Conservation (phyloP, 1,140 invertebrate genomes). For the Pseudobourletiella spinata region DNA sequence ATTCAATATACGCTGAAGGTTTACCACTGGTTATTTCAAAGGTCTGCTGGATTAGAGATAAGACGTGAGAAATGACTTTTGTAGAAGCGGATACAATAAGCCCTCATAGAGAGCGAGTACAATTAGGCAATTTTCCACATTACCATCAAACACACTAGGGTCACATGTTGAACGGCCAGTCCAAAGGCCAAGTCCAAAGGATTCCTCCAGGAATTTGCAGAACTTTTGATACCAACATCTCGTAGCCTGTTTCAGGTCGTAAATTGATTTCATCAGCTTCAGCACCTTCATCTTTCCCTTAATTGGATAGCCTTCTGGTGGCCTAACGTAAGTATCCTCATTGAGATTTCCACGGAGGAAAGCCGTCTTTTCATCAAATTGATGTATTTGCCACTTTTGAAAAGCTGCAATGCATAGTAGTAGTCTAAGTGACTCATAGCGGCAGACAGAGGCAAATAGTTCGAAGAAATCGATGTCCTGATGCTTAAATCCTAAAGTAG, state of each 20-base stretch:
- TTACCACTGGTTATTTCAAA: constrained; percentile 33
- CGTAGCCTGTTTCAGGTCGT: too few species aligned
- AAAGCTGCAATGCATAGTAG: constrained; percentile 35
- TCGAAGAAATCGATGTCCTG: constrained; percentile 42
- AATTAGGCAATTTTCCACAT: constrained; percentile 3
- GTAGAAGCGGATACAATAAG: constrained; percentile 31
- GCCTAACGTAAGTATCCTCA: constrained; percentile 39
- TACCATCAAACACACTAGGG: not conserved
- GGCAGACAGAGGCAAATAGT: constrained; percentile 42
- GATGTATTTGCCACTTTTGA: constrained; percentile 32
- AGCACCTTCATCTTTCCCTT: too few species aligned
- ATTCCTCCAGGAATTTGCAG: not conserved
- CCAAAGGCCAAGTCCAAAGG: not conserved
- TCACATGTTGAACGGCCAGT: not conserved
- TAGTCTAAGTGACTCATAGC: constrained; percentile 34
- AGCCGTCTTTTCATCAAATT: constrained; percentile 41
- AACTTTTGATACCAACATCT: constrained; percentile 41
- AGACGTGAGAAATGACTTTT: constrained; percentile 28
- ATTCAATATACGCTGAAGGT: constrained; percentile 23
- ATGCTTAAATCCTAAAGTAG: too few species aligned
- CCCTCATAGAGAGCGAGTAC: constrained; percentile 45
- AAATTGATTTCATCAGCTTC: constrained; percentile 40
- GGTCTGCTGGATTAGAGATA: constrained; percentile 24
- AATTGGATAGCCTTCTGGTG: constrained; percentile 30
- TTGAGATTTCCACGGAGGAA: too few species aligned